Percentiles rank a stretch among this genome's conserved stretches.
Evolutionary conservation across 2,797 vertebrate genomes (phyloP).

Genomic region (Cryptoblepharus egeriae): DNA sequence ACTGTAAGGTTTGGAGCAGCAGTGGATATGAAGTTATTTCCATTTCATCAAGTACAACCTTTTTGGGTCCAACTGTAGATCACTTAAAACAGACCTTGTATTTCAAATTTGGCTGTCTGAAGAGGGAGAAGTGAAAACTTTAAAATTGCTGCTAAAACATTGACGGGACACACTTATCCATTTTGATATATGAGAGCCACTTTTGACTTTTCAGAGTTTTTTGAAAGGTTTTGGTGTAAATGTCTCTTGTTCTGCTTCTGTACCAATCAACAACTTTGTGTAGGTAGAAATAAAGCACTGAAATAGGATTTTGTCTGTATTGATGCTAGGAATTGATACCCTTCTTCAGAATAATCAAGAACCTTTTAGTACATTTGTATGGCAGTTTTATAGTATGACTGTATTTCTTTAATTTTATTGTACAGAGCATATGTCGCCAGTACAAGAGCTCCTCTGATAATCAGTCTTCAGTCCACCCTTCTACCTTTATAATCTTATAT

Average conservation of each 20-base stretch:
- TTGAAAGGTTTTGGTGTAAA: not conserved
- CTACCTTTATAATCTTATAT: too few species aligned
- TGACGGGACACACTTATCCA: not conserved
- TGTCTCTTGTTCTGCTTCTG: not conserved
- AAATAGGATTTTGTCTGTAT: not conserved
- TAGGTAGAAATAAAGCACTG: not conserved
- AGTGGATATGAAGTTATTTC: not conserved
- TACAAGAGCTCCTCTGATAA: not conserved
- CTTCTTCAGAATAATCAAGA: too few species aligned
- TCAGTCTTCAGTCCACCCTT: not conserved
- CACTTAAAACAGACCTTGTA: not conserved
- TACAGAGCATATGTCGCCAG: not conserved
- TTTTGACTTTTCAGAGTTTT: not conserved
- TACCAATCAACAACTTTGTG: not conserved
- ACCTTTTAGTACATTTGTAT: too few species aligned
- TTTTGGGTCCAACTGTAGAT: not conserved
- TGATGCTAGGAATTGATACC: too few species aligned
- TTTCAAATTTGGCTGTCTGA: constrained; percentile 9
- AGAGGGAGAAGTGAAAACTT: not conserved
- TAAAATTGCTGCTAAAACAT: not conserved
- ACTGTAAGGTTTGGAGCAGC: not conserved
- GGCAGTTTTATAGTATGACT: too few species aligned
- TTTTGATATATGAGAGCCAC: not conserved
- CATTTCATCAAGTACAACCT: not conserved
- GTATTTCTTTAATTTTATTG: not conserved